A percentile compares a stretch with the other conserved stretches of the same genome.
Evolutionary conservation across 1,140 invertebrate genomes (phyloP).

Genomic region (Portunus trituberculatus): DNA sequence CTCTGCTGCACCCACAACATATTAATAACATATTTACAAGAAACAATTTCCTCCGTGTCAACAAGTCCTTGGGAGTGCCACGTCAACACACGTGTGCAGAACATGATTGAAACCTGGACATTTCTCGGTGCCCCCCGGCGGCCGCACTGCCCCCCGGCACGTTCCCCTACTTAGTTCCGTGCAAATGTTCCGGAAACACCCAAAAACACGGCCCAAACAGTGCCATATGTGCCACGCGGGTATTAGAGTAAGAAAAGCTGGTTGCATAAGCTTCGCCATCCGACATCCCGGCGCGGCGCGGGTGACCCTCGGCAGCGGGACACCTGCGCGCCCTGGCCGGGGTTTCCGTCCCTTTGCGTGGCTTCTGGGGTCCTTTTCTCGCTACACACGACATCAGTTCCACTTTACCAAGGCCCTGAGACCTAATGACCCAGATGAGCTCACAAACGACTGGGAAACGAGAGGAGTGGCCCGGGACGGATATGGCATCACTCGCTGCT

Average conservation of each 20-base stretch:
- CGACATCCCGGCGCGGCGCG: slow-evolving; percentile 13
- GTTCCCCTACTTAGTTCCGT: background rate
- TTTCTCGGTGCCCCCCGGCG: background rate
- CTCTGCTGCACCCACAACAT: background rate
- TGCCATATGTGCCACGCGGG: slow-evolving; percentile 60
- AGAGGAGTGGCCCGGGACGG: background rate
- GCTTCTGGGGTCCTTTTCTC: background rate
- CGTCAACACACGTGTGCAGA: background rate
- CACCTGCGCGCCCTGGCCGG: slow-evolving; percentile 28
- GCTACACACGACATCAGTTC: background rate
- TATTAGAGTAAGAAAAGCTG: slow-evolving; percentile 38
- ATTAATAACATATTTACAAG: background rate
- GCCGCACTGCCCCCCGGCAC: background rate
- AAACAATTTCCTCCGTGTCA: background rate
- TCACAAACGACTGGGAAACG: background rate
- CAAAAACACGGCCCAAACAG: slow-evolving; percentile 18
- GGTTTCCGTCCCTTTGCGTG: slow-evolving; percentile 6
- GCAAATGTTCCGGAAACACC: slow-evolving; percentile 25
- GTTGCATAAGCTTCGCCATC: slow-evolving; percentile 55
- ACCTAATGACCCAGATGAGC: background rate
- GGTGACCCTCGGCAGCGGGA: slow-evolving; percentile 37
- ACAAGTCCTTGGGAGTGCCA: background rate
- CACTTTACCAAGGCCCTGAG: background rate
- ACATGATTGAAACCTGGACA: too few species aligned
- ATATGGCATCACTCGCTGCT: slow-evolving; percentile 52